Evolutionary conservation across 2,888 invertebrate genomes (phyloP).

Genomic region (Drosophila picticornis): DNA sequence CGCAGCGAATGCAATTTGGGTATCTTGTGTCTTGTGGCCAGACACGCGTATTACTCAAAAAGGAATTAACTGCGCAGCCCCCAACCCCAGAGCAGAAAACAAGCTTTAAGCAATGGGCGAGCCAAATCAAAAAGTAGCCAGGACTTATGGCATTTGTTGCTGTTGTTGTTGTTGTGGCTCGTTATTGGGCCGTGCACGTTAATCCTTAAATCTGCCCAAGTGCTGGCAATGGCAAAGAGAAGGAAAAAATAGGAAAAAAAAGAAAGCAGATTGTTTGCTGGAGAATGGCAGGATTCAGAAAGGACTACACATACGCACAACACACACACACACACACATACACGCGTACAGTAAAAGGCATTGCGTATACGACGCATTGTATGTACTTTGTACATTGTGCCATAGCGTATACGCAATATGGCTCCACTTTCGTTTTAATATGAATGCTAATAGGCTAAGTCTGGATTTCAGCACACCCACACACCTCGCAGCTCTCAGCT

Average conservation of each 20-base stretch:
- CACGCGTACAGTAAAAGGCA: constrained; percentile 39
- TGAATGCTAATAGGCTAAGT: constrained; percentile 82
- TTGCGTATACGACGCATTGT: constrained; percentile 61
- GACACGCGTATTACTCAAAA: constrained; percentile 77
- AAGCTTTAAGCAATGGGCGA: constrained; percentile 32
- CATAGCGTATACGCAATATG: constrained; percentile 77
- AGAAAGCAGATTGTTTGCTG: constrained; percentile 70
- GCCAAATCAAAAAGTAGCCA: constrained; percentile 71
- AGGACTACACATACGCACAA: constrained; percentile 10
- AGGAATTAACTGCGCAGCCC: constrained; percentile 69
- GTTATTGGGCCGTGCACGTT: constrained; percentile 75
- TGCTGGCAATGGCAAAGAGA: constrained; percentile 47
- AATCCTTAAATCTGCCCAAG: constrained; percentile 81
- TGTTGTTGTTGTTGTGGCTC: constrained; percentile 32
- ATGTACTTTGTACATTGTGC: constrained; percentile 35
- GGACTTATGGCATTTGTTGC: constrained; percentile 62
- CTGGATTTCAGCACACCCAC: constrained; percentile 67
- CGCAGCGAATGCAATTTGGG: constrained; percentile 68
- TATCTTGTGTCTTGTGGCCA: constrained; percentile 41
- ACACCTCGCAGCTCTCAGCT: neutral
- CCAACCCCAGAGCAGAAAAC: neutral
- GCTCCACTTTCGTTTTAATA: constrained; percentile 81
- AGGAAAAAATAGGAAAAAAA: neutral
- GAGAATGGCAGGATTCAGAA: constrained; percentile 8
- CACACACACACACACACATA: constrained; percentile 18